Base-by-base conservation (phyloP, 2,113 vertebrate species). In the Urocynchramus pylzowi region DNA sequence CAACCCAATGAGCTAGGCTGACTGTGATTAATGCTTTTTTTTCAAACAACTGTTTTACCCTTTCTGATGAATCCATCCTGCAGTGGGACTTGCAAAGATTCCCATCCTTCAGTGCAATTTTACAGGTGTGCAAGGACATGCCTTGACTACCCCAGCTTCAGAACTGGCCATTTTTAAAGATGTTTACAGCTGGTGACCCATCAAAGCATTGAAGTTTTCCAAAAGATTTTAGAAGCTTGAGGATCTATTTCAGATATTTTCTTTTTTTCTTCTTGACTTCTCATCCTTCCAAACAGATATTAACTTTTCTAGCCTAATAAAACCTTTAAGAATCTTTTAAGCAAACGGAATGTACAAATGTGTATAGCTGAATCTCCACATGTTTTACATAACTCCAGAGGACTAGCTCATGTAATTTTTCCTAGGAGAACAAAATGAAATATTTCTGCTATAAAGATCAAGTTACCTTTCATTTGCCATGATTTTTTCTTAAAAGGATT, bases 221-320 rank as follows among this genome's bases (percentile, higher is more conserved):
- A 37, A 68, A 57, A 50, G 13, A 33, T 47, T 78, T 81, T 75
- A 87, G 68, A 79, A 86, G 9, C 27, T 42, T 28, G 9, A 76
- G 35, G 16, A n/a, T 59, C 12, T 63, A 19, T 84, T 45, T 30
- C 1, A 22, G 84, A 0, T 71, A 20, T 80, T 86, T 67, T 30
- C 3, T 22, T 52, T 52, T 68, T 61, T 65, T 71, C 41, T 63
- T 87, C 27, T 56, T 13, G 5, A 37, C 53, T 13, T 70, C 23
- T 68, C 22, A 80, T 95, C 78, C 86, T 94, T 95, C 93, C 77
- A 96, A 95, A 67, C 61, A 96, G 93, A 96, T 97, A 95, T 88
- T 96, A 97, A 97, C 91, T 74, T 64, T 75, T 93, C 79, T 95
- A 87, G 91, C 74, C 92, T 94, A 92, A 78, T n/a, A 90, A 81